Conservation (phyloP, 2,797 vertebrate genomes). For the Otolemur crassicaudatus region DNA sequence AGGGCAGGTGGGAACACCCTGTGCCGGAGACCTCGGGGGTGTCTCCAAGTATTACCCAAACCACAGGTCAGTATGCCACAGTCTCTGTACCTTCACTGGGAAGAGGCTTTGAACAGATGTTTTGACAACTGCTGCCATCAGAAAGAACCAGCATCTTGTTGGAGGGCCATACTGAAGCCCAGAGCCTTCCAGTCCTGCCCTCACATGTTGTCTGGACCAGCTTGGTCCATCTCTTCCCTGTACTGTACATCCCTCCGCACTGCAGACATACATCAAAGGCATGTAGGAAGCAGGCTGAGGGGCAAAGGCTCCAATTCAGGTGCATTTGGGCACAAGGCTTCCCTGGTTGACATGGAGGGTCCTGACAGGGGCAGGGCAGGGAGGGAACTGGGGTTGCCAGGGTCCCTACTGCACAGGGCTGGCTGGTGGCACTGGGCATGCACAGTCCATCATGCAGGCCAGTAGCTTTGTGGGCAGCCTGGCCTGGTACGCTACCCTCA, state of each 20-base stretch:
- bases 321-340: neutral
- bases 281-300: neutral
- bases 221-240: neutral
- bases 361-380: neutral
- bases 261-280: too few relatives aligned
- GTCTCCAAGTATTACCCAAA: neutral
- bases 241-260: accelerated
- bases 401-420: too few relatives aligned
- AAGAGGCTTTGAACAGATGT: too few relatives aligned
- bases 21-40: neutral
- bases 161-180: accelerated
- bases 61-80: accelerated
- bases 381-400: neutral
- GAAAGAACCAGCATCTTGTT: neutral
- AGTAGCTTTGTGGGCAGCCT: neutral
- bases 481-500: accelerated
- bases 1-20: neutral
- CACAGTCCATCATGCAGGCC: neutral
- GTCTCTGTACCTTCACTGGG: too few relatives aligned
- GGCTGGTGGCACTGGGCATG: too few relatives aligned
- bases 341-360: accelerated
- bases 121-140: too few relatives aligned
- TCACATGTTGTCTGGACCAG: accelerated
- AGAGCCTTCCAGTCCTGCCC: too few relatives aligned
- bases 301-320: neutral